phyloP scores from a whole-genome alignment of 2,888 invertebrate species.

The Clunio marinus region DNA sequence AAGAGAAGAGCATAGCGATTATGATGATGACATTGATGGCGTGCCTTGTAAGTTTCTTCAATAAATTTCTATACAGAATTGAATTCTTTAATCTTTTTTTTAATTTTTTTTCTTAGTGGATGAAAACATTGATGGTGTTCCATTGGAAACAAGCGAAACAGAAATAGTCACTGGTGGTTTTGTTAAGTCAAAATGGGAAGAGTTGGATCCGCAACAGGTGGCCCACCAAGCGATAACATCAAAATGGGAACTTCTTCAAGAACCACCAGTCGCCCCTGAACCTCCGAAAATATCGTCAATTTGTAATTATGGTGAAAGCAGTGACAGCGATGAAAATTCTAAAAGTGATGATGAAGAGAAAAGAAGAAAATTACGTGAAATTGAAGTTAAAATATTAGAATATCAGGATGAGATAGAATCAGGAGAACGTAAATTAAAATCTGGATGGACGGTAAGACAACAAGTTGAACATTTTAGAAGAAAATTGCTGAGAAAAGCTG shows the following conservation, averaged over 20 bases:
- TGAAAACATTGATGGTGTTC: slow-evolving; percentile 72
- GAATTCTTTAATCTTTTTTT: slow-evolving; percentile 36
- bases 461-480: slow-evolving; percentile 88
- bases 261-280: slow-evolving; percentile 52
- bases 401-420: slow-evolving; percentile 95
- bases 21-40: slow-evolving; percentile 67
- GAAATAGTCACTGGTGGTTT: slow-evolving; percentile 52
- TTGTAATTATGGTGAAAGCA: slow-evolving; percentile 46
- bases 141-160: slow-evolving; percentile 54
- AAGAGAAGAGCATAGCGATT: slow-evolving; percentile 43
- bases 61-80: neutral
- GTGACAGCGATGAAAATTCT: slow-evolving; percentile 48
- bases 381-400: slow-evolving; percentile 91
- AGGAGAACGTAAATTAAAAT: slow-evolving; percentile 67
- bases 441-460: slow-evolving; percentile 69
- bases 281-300: slow-evolving; percentile 47
- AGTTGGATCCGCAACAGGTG: slow-evolving; percentile 80
- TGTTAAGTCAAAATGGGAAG: slow-evolving; percentile 94
- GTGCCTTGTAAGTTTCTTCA: slow-evolving; percentile 55
- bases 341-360: slow-evolving; percentile 57
- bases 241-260: slow-evolving; percentile 78
- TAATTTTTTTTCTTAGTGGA: slow-evolving; percentile 54
- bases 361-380: slow-evolving; percentile 75
- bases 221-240: slow-evolving; percentile 70
- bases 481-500: slow-evolving; percentile 68